Evolutionary conservation across 2,113 vertebrate species (phyloP).

Genomic region (Siphamia tubifer): DNA sequence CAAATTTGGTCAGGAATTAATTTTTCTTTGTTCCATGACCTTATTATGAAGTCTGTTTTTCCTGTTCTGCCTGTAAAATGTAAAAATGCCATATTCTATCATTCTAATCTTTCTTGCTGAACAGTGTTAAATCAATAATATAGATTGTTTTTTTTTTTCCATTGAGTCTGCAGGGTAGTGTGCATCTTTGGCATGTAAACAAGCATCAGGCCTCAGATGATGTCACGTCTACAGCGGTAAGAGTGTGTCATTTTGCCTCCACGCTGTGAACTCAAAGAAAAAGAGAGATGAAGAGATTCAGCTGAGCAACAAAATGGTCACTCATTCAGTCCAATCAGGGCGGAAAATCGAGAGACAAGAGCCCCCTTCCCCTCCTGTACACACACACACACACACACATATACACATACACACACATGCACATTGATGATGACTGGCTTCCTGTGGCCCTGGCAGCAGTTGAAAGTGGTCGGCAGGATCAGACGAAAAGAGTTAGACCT

Average conservation of each 20-base stretch:
- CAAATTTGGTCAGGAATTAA: too few relatives aligned
- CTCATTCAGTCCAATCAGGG: conserved; percentile 83
- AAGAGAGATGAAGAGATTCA: conserved; percentile 40
- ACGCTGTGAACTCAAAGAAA: conserved; percentile 25
- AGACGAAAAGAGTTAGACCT: conserved; percentile 50
- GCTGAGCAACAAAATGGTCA: conserved; percentile 64
- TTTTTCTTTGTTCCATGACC: too few relatives aligned
- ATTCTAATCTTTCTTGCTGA: background rate
- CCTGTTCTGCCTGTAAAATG: too few relatives aligned
- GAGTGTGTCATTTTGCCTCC: conserved; percentile 38
- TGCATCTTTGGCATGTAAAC: conserved; percentile 25
- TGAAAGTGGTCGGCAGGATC: conserved; percentile 66
- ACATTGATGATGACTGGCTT: conserved; percentile 47
- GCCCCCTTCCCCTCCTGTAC: conserved; percentile 38
- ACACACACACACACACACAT: conserved; percentile 4
- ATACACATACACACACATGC: conserved; percentile 11
- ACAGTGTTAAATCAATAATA: background rate
- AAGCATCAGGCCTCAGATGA: conserved; percentile 43
- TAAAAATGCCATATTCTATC: too few relatives aligned
- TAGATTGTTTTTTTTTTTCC: background rate
- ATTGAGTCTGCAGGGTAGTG: background rate
- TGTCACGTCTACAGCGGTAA: conserved; percentile 54
- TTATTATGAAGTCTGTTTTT: too few relatives aligned
- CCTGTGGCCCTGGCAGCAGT: conserved; percentile 58
- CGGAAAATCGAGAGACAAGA: conserved; percentile 82